Conservation (phyloP, 2,888 invertebrate species). For the Keiferia lycopersicella region DNA sequence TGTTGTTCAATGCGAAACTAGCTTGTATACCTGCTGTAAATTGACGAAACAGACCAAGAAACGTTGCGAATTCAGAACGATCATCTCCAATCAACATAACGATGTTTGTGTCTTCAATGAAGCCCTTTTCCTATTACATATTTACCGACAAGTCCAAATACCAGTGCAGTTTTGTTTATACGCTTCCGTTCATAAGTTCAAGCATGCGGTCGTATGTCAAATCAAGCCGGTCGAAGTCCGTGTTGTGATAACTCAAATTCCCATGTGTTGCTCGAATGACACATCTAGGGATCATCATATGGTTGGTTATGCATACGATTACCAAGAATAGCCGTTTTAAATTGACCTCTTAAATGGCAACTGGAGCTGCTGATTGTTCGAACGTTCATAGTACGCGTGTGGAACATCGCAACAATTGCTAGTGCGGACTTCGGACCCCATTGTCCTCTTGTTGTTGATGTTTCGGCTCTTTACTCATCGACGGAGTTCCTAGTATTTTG, state of each 20-base stretch:
- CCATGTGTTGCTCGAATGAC: no score
- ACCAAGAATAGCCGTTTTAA: no score
- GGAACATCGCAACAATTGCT: slow-evolving; percentile 49
- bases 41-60: background rate
- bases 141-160: background rate
- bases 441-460: slow-evolving; percentile 46
- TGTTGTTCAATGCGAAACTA: background rate
- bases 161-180: no score
- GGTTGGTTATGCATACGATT: no score
- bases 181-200: background rate
- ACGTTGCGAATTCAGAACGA: background rate
- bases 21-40: slow-evolving; percentile 10
- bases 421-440: slow-evolving; percentile 57
- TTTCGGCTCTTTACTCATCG: background rate
- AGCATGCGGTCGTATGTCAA: background rate
- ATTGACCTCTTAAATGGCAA: no score
- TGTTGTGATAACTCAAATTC: slow-evolving; percentile 32
- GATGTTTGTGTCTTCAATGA: slow-evolving; percentile 1
- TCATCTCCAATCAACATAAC: slow-evolving; percentile 11
- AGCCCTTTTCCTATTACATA: background rate
- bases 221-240: slow-evolving; percentile 35
- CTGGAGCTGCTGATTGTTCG: no score
- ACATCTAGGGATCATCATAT: no score
- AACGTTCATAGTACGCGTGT: slow-evolving; percentile 22
- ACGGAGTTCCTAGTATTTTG: slow-evolving; percentile 16